Evolutionary conservation across 2,888 invertebrate species (phyloP).

Genomic region (Pyrochroa serraticornis): DNA sequence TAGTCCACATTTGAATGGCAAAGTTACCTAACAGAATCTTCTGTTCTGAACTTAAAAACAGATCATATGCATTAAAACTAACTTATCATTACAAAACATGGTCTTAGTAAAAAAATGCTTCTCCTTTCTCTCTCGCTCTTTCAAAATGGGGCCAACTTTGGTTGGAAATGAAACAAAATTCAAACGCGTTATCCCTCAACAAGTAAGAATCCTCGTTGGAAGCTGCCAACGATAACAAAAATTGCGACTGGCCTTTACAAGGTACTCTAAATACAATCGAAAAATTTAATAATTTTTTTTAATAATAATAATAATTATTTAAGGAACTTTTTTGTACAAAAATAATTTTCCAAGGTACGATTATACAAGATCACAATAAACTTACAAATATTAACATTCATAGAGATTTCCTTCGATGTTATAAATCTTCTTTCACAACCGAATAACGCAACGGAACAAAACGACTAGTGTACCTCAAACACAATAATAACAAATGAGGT

Average conservation of each 20-base stretch:
- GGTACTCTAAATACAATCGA: background rate
- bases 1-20: slow-evolving; percentile 1
- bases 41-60: too few species aligned
- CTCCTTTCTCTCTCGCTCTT: too few species aligned
- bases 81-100: too few species aligned
- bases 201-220: background rate
- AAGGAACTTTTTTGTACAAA: slow-evolving; percentile 16
- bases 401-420: too few species aligned
- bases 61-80: too few species aligned
- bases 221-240: slow-evolving; percentile 4
- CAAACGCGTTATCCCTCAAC: too few species aligned
- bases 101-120: too few species aligned
- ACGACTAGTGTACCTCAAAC: slow-evolving; percentile 4
- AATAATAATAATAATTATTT: too few species aligned
- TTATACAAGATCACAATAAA: background rate
- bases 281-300: background rate
- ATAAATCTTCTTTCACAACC: slow-evolving; percentile 4
- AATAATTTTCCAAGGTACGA: slow-evolving; percentile 15
- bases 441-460: slow-evolving; percentile 6
- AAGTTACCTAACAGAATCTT: background rate
- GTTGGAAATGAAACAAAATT: too few species aligned
- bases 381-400: too few species aligned
- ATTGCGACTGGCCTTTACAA: slow-evolving; percentile 2
- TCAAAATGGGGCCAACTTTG: background rate
- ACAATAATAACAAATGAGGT: background rate